A percentile compares a stretch with the other conserved stretches of the same genome.
phyloP scores from a whole-genome alignment of 2,888 invertebrate genomes.

The Eledone cirrhosa region DNA sequence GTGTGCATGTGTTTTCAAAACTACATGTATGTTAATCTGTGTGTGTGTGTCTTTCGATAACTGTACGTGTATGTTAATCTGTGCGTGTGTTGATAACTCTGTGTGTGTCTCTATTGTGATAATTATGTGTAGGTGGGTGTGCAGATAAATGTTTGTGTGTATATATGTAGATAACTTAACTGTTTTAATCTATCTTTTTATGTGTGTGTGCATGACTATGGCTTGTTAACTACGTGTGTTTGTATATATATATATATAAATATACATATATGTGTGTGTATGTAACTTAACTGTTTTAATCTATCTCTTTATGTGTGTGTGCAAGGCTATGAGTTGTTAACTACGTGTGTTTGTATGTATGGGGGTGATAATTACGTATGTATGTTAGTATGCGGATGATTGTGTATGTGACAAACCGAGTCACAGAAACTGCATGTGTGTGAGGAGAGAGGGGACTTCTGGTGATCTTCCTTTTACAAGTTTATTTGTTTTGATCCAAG shows the following conservation, averaged over 20 bases:
- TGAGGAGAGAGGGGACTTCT: too few relatives aligned
- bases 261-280: neutral
- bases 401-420: too few relatives aligned
- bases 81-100: neutral
- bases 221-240: neutral
- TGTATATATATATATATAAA: neutral
- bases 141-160: neutral
- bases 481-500: too few relatives aligned
- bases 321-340: neutral
- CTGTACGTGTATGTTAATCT: neutral
- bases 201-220: neutral
- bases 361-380: neutral
- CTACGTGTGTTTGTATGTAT: neutral
- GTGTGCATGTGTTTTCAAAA: too few relatives aligned
- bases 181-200: neutral
- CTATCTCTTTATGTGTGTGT: neutral
- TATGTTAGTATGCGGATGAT: neutral
- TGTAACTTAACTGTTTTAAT: neutral
- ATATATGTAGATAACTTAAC: neutral
- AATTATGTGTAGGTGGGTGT: neutral
- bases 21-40: too few relatives aligned
- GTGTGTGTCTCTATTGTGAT: neutral
- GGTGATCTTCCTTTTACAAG: too few relatives aligned
- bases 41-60: too few relatives aligned
- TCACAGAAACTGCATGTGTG: too few relatives aligned